These are phyloP conservation scores for Platanista minor DNA, from an alignment of 2,113 vertebrate species.

Conservation along the genomic window DNA sequence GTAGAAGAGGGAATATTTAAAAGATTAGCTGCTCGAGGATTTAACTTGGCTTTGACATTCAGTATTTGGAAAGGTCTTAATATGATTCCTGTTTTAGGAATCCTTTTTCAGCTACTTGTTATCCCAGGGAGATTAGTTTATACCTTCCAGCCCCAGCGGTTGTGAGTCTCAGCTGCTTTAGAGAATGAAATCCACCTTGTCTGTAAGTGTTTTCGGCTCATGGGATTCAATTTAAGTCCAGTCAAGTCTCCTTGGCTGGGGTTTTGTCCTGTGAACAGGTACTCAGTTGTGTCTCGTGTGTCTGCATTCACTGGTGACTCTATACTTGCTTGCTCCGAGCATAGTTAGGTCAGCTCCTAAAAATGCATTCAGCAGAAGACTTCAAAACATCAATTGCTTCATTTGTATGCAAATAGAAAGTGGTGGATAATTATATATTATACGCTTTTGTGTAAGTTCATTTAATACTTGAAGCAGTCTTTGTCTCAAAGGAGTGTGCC, in stretches of 20 bases:
- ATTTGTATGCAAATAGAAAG: slow-evolving; percentile 45
- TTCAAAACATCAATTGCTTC: slow-evolving; percentile 11
- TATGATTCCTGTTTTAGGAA: neutral
- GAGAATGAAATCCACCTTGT: neutral
- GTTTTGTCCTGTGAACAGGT: slow-evolving; percentile 18
- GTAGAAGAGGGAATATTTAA: neutral
- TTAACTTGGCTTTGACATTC: slow-evolving; percentile 1
- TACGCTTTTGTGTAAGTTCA: slow-evolving; percentile 1
- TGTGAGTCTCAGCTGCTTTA: neutral
- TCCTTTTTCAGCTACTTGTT: neutral
- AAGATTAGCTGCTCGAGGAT: neutral
- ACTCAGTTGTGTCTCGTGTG: neutral
- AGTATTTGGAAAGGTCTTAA: neutral
- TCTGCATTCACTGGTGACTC: neutral
- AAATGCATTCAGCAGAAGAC: neutral
- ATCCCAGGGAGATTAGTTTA: slow-evolving; percentile 18
- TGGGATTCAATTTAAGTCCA: slow-evolving; percentile 1
- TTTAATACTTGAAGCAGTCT: slow-evolving; percentile 25
- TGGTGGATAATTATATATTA: neutral
- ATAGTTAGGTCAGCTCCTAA: slow-evolving; percentile 31
- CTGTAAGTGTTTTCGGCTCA: neutral
- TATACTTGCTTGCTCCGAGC: neutral
- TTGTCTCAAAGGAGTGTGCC: slow-evolving; percentile 1
- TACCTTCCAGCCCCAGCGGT: neutral
- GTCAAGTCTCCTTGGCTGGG: neutral